These are phyloP conservation scores for Hassar affinis DNA, from an alignment of 2,113 vertebrate genomes.

Conservation along the genomic window DNA sequence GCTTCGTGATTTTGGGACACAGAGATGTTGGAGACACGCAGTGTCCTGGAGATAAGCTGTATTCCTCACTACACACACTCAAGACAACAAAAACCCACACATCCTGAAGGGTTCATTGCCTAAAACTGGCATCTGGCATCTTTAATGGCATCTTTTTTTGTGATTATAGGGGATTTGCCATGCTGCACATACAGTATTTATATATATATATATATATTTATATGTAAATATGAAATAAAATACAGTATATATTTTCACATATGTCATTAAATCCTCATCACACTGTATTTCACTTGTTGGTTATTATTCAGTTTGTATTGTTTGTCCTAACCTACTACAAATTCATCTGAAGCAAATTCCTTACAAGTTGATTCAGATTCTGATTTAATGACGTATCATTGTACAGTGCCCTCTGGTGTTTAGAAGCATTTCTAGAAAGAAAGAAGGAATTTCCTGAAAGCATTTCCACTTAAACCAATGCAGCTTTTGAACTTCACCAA, in stretches of 20 bases:
- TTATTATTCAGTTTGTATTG: background rate
- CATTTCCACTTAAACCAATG: no score
- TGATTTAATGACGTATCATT: background rate
- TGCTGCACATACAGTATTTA: background rate
- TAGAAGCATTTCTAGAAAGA: background rate
- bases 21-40: slow-evolving; percentile 11
- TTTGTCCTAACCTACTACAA: background rate
- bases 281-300: background rate
- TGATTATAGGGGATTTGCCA: background rate
- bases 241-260: background rate
- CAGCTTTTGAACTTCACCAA: background rate
- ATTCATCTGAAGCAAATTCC: no score
- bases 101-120: background rate
- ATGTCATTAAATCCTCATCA: background rate
- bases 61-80: slow-evolving; percentile 15
- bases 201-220: no score
- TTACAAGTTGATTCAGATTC: background rate
- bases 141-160: background rate
- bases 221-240: no score
- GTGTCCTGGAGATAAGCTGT: slow-evolving; percentile 11
- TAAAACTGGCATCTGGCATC: background rate
- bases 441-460: background rate
- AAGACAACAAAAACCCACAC: background rate
- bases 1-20: slow-evolving; percentile 1
- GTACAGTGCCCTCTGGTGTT: background rate